These are phyloP conservation scores for Micropterix aruncella DNA, from an alignment of 2,888 invertebrate genomes.

Conservation along the genomic window DNA sequence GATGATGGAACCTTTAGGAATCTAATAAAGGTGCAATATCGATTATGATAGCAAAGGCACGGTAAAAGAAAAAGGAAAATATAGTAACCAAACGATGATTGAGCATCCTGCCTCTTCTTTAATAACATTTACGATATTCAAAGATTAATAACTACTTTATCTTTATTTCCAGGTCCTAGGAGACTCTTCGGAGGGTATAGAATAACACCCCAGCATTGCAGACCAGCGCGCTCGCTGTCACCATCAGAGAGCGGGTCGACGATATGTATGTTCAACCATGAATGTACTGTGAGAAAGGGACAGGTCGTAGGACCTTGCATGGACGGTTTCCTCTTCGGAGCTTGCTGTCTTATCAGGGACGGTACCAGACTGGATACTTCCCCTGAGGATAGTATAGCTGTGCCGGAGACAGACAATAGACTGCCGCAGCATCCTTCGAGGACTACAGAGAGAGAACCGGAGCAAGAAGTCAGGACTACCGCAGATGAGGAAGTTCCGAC, in stretches of 20 bases:
- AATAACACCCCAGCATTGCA: slow-evolving; percentile 72
- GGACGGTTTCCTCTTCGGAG: slow-evolving; percentile 86
- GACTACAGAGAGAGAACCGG: slow-evolving; percentile 2
- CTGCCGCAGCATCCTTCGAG: neutral
- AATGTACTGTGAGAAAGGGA: slow-evolving; percentile 66
- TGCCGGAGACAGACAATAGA: slow-evolving; percentile 2
- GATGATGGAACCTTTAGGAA: too few species aligned
- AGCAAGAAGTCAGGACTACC: slow-evolving; percentile 3
- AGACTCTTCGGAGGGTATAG: slow-evolving; percentile 77
- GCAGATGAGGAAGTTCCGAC: slow-evolving; percentile 3
- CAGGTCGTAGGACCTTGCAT: slow-evolving; percentile 82
- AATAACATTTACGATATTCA: too few species aligned
- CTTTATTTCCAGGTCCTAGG: slow-evolving; percentile 40
- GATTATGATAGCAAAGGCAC: too few species aligned
- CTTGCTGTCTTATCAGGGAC: slow-evolving; percentile 65
- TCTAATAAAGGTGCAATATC: too few species aligned
- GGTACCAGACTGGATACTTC: slow-evolving; percentile 17
- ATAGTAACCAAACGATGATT: too few species aligned
- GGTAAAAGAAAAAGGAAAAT: too few species aligned
- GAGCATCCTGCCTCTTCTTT: too few species aligned
- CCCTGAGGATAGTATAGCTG: slow-evolving; percentile 9
- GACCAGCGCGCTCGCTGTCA: slow-evolving; percentile 49
- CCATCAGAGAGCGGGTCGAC: slow-evolving; percentile 51
- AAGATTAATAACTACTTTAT: too few species aligned
- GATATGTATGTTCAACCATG: slow-evolving; percentile 89